Conservation (phyloP, 2,797 vertebrate species). For the Heterohyrax brucei region DNA sequence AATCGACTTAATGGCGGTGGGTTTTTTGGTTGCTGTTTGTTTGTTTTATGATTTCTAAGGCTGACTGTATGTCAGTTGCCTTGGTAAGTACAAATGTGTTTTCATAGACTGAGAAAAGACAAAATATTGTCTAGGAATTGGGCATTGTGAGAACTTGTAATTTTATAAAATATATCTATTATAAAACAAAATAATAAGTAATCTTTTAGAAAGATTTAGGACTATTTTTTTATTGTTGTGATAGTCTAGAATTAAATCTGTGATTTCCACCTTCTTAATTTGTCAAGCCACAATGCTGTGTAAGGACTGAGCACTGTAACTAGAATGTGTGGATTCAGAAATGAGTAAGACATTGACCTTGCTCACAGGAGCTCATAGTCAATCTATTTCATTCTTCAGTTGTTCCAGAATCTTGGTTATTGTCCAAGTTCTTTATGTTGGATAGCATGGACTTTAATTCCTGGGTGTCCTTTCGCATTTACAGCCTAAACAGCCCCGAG, state of each 20-base stretch:
- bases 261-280: constrained; percentile 9
- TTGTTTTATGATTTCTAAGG: not conserved
- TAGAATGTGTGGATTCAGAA: not conserved
- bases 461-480: not conserved
- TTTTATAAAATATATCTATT: constrained; percentile 34
- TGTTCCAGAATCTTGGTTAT: not conserved
- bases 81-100: not conserved
- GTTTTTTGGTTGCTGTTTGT: too few species aligned
- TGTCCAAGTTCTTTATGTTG: not conserved
- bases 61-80: not conserved
- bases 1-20: too few species aligned
- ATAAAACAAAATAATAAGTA: constrained; percentile 12
- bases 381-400: constrained; percentile 27
- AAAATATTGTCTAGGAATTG: constrained; percentile 8
- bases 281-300: not conserved
- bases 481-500: not conserved
- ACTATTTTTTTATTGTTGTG: not conserved
- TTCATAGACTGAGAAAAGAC: not conserved
- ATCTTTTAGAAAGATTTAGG: not conserved
- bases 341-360: not conserved
- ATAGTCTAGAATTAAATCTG: not conserved
- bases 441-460: not conserved
- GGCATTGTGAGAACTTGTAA: constrained; percentile 38
- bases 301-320: not conserved
- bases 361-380: not conserved